A percentile compares a stretch with the other conserved stretches of the same genome.
phyloP scores from a whole-genome alignment of 2,888 invertebrate genomes.

The Epinotia bilunana region DNA sequence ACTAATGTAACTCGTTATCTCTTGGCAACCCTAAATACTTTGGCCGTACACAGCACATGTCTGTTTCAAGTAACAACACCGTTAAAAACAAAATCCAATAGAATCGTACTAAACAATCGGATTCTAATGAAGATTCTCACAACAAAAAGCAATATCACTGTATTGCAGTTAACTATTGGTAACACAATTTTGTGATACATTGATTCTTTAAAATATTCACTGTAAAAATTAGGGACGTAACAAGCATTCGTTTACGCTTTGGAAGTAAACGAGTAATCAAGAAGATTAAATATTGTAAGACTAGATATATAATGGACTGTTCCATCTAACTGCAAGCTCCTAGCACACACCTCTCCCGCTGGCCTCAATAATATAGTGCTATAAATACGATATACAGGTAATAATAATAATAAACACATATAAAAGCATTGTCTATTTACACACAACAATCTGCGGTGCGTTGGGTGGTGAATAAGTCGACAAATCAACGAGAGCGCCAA shows the following conservation, averaged over 20 bases:
- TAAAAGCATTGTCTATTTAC: conserved; percentile 5
- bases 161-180: conserved; percentile 22
- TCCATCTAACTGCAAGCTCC: conserved; percentile 26
- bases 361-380: conserved; percentile 27
- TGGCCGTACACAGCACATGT: conserved; percentile 21
- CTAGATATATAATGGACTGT: conserved; percentile 34
- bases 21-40: conserved; percentile 11
- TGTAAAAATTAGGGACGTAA: conserved; percentile 7
- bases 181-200: conserved; percentile 28
- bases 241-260: neutral
- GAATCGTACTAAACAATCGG: conserved; percentile 9
- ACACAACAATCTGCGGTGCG: neutral
- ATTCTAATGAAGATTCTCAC: conserved; percentile 16
- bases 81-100: conserved; percentile 21
- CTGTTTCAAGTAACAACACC: conserved; percentile 17
- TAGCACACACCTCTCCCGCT: conserved; percentile 19
- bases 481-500: neutral
- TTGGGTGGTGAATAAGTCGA: neutral
- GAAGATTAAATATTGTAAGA: conserved; percentile 30
- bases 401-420: conserved; percentile 26
- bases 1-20: conserved; percentile 10
- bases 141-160: conserved; percentile 14
- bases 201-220: neutral
- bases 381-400: conserved; percentile 30
- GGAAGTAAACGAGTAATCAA: conserved; percentile 6